phyloP scores from a whole-genome alignment of 2,797 vertebrate species.

The Carcharodon carcharias region DNA sequence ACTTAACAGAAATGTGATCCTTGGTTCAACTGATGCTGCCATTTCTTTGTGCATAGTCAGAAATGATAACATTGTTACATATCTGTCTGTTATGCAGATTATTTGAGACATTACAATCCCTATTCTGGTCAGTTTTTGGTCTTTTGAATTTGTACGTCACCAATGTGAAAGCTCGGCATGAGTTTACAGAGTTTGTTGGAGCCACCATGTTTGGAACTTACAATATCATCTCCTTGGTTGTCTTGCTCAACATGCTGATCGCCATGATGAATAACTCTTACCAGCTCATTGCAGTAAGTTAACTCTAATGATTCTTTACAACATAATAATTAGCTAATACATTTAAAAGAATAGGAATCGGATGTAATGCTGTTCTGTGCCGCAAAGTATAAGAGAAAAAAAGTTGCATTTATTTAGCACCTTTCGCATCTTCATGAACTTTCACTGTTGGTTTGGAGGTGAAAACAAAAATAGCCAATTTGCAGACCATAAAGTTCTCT shows the following conservation, averaged over 20 bases:
- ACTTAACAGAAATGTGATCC: not conserved
- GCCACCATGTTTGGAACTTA: slow-evolving; percentile 95
- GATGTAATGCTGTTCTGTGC: not conserved
- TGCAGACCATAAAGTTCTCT: not conserved
- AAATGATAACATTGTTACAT: not conserved
- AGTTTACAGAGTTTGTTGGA: slow-evolving; percentile 91
- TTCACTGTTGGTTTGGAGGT: not conserved
- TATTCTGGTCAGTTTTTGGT: slow-evolving; percentile 94
- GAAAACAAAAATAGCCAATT: not conserved
- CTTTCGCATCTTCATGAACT: not conserved
- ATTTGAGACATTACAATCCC: slow-evolving; percentile 90
- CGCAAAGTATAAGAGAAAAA: not conserved
- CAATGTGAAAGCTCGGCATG: slow-evolving; percentile 86
- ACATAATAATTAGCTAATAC: not conserved
- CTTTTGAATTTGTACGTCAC: slow-evolving; percentile 89
- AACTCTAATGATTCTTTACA: not conserved
- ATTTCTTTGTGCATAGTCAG: not conserved
- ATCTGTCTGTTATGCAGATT: slow-evolving; percentile 60
- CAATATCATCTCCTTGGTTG: slow-evolving; percentile 90
- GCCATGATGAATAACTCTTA: slow-evolving; percentile 99
- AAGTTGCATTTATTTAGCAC: not conserved
- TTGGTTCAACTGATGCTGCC: not conserved
- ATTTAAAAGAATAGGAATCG: not conserved
- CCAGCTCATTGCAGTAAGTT: slow-evolving; percentile 90
- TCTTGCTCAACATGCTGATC: slow-evolving; percentile 93